Percentiles rank a stretch among this genome's conserved stretches.
These are phyloP conservation scores for Blera fallax DNA, from an alignment of 2,888 invertebrate species.

Conservation along the genomic window DNA sequence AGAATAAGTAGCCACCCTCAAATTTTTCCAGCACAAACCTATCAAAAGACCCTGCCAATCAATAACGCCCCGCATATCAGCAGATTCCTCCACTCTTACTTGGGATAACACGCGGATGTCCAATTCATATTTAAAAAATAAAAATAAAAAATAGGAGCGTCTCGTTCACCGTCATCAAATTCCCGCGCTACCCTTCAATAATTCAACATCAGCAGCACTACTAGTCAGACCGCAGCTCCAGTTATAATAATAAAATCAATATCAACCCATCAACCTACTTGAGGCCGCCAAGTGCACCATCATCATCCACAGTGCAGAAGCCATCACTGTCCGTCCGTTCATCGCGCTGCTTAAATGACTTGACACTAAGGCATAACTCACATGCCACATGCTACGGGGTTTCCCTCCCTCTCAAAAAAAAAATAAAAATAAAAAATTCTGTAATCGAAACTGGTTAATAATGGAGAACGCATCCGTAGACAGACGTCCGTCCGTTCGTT, in stretches of 20 bases:
- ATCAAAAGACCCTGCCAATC: not conserved
- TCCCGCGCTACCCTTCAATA: slow-evolving; percentile 35
- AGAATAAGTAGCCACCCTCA: not conserved
- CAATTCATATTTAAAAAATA: not conserved
- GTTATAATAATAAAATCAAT: slow-evolving; percentile 41
- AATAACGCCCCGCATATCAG: not conserved
- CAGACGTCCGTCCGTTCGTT: slow-evolving; percentile 27
- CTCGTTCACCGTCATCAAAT: not conserved
- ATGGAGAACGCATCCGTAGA: slow-evolving; percentile 63
- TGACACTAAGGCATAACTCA: slow-evolving; percentile 64
- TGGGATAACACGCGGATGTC: slow-evolving; percentile 1
- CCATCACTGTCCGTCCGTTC: slow-evolving; percentile 2
- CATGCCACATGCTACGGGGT: slow-evolving; percentile 37
- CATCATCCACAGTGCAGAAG: slow-evolving; percentile 33
- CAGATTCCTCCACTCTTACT: not conserved
- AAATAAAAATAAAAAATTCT: not conserved
- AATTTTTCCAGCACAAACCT: not conserved
- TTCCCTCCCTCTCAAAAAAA: slow-evolving; percentile 11
- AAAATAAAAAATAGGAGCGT: not conserved
- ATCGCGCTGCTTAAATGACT: slow-evolving; percentile 29
- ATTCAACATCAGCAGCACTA: not conserved
- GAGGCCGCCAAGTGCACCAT: slow-evolving; percentile 10
- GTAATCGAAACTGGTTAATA: slow-evolving; percentile 68
- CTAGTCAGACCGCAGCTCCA: slow-evolving; percentile 6
- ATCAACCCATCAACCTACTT: slow-evolving; percentile 48